A percentile compares a stretch with the other conserved stretches of the same genome.
Conservation (phyloP, 2,113 vertebrate genomes). For the Oreotrochilus melanogaster region DNA sequence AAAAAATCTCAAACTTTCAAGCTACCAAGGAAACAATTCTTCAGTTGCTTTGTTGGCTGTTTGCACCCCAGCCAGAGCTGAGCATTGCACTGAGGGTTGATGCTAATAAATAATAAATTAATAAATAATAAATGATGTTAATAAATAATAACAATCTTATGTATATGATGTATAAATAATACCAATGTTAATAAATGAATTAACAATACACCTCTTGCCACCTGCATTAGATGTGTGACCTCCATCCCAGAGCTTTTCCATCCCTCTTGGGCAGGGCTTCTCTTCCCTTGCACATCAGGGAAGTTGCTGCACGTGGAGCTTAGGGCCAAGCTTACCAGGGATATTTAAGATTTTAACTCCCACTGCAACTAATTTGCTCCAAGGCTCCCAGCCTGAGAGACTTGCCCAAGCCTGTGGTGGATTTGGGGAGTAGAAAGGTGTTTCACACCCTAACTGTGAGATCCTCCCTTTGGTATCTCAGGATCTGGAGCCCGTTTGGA, state of each 20-base stretch:
- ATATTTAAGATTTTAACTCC: neutral
- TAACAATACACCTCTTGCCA: neutral
- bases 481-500: neutral
- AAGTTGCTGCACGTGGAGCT: neutral
- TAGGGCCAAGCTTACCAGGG: neutral
- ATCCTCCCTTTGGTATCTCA: neutral
- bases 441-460: neutral
- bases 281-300: neutral
- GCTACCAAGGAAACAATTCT: neutral
- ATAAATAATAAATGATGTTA: no score
- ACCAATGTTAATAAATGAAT: neutral
- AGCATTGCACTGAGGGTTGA: neutral
- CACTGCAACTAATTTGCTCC: neutral
- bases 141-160: neutral
- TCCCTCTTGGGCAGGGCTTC: neutral
- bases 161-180: neutral
- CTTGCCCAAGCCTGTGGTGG: neutral
- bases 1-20: neutral
- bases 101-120: neutral
- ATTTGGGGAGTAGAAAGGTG: neutral
- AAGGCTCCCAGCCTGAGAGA: neutral
- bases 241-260: neutral
- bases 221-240: neutral
- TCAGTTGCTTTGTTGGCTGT: neutral
- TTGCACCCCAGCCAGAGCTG: neutral